Evolutionary conservation across 2,888 invertebrate species (phyloP).

Genomic region (Salpingus planirostris): DNA sequence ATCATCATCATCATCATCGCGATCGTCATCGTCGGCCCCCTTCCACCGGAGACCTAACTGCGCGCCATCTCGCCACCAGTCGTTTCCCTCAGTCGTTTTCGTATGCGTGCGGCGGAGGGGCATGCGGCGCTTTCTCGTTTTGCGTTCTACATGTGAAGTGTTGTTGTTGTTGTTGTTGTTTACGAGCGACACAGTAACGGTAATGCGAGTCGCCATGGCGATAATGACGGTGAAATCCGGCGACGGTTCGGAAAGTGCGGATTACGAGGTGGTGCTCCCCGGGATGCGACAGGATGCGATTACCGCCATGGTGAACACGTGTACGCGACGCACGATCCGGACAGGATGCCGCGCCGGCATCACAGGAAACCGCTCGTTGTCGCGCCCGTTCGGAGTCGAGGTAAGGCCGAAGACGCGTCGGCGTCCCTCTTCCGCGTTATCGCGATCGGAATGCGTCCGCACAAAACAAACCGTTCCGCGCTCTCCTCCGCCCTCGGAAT

Average conservation of each 20-base stretch:
- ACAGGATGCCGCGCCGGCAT: constrained; percentile 28
- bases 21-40: too few relatives aligned
- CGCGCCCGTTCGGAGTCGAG: constrained; percentile 24
- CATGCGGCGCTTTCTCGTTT: constrained; percentile 1
- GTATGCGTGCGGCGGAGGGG: constrained; percentile 11
- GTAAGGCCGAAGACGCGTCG: constrained; percentile 12
- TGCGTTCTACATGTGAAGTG: background rate
- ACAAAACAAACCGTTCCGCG: constrained; percentile 31
- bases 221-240: background rate
- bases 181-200: too few relatives aligned
- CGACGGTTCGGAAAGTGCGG: constrained; percentile 6
- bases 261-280: too few relatives aligned
- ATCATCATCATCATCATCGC: too few relatives aligned
- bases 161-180: background rate
- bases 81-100: constrained; percentile 27
- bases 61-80: constrained; percentile 24
- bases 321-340: constrained; percentile 28
- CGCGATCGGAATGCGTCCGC: constrained; percentile 31
- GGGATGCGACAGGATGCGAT: too few relatives aligned
- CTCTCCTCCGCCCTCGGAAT: constrained; percentile 10
- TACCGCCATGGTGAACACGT: constrained; percentile 29
- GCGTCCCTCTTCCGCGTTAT: constrained; percentile 18
- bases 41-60: constrained; percentile 12
- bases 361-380: constrained; percentile 33
- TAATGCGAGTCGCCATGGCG: background rate